These are phyloP conservation scores for Abrostola triplasia DNA, from an alignment of 2,888 invertebrate genomes.

Conservation along the genomic window DNA sequence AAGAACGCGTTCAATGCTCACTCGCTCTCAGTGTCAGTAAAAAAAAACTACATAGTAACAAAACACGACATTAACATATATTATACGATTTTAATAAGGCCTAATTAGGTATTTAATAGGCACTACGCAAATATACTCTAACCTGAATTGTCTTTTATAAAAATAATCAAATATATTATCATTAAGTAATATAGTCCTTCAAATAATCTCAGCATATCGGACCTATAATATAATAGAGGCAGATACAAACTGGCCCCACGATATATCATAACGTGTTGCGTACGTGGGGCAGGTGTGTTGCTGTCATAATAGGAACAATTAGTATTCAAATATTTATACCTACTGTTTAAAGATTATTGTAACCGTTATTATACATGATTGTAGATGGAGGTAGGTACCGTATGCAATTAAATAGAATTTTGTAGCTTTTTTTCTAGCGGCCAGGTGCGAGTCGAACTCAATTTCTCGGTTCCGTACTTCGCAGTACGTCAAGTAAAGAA, in stretches of 20 bases:
- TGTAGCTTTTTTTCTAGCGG: no score
- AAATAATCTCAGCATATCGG: slow-evolving; percentile 58
- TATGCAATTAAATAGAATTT: slow-evolving; percentile 26
- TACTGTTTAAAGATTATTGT: slow-evolving; percentile 47
- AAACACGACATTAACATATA: no score
- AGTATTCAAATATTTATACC: slow-evolving; percentile 57
- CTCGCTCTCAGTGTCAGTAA: no score
- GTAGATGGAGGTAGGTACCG: slow-evolving; percentile 27
- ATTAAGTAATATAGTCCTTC: slow-evolving; percentile 17
- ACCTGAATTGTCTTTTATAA: not conserved
- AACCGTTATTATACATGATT: slow-evolving; percentile 31
- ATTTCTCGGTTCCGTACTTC: no score
- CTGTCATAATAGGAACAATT: slow-evolving; percentile 37
- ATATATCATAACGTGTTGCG: not conserved
- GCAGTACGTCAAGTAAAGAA: no score
- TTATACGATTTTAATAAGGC: no score
- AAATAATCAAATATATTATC: not conserved
- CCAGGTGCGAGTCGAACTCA: no score
- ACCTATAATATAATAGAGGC: slow-evolving; percentile 21
- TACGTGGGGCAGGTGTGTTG: not conserved
- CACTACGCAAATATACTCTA: no score
- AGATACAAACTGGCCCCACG: not conserved
- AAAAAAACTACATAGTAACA: no score
- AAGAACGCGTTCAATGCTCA: no score
- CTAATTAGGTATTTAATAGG: no score